Conservation (phyloP, 2,797 vertebrate species). For the Tachyglossus aculeatus region DNA sequence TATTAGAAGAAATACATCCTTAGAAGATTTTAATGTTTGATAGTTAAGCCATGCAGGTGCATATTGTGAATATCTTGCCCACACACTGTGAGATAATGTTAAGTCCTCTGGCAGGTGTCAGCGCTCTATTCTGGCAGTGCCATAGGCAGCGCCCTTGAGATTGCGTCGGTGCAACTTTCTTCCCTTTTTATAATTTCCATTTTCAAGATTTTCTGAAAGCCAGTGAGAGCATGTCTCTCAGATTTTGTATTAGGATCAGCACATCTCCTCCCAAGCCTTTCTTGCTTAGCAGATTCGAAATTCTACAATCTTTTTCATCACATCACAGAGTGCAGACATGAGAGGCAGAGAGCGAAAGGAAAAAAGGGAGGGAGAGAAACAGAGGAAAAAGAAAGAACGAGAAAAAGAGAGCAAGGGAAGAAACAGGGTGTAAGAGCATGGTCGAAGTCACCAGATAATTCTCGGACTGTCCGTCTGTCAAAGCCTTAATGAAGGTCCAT, state of each 20-base stretch:
- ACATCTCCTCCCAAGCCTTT: neutral
- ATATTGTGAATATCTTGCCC: neutral
- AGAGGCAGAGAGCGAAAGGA: too few species aligned
- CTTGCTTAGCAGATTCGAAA: neutral
- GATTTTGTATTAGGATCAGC: neutral
- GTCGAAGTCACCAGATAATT: too few species aligned
- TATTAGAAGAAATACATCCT: constrained; percentile 4
- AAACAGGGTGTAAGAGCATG: too few species aligned
- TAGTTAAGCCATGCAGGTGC: neutral
- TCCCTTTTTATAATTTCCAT: neutral
- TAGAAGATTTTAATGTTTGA: neutral
- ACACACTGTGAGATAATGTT: neutral
- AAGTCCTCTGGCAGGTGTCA: neutral
- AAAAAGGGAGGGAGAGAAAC: too few species aligned
- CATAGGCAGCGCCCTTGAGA: neutral
- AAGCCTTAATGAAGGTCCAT: too few species aligned
- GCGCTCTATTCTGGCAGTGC: neutral
- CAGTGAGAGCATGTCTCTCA: neutral
- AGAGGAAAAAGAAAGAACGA: too few species aligned
- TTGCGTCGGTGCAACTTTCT: neutral
- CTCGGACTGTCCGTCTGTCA: too few species aligned
- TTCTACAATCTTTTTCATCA: neutral
- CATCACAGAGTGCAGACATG: too few species aligned
- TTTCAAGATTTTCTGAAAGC: neutral
- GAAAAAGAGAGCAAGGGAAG: too few species aligned